Percentiles rank a stretch among this genome's conserved stretches.
Conservation (phyloP, 2,113 vertebrate species). For the Ictidomys tridecemlineatus region DNA sequence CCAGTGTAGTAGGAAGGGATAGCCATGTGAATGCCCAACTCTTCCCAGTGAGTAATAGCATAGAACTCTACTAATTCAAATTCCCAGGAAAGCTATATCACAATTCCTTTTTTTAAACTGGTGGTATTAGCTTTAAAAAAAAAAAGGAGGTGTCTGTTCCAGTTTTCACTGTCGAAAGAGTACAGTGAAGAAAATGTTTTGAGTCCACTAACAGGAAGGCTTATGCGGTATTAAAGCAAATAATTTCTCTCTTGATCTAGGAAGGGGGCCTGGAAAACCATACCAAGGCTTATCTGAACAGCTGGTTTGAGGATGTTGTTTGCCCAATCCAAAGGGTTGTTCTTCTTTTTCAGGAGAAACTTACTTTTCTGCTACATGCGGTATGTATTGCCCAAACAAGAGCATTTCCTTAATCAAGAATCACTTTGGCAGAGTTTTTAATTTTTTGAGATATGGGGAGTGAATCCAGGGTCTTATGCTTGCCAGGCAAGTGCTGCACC, state of each 20-base stretch:
- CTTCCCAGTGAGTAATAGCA: background rate
- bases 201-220: background rate
- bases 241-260: slow-evolving; percentile 82
- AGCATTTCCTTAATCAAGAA: background rate
- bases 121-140: background rate
- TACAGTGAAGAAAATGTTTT: background rate
- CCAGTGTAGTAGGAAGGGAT: background rate
- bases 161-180: background rate
- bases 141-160: background rate
- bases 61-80: background rate
- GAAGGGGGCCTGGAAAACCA: slow-evolving; percentile 88
- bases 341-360: slow-evolving; percentile 94
- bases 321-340: slow-evolving; percentile 95
- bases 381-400: slow-evolving; percentile 88
- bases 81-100: background rate
- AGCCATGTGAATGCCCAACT: background rate
- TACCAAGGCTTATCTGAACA: slow-evolving; percentile 91
- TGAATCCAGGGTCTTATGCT: background rate
- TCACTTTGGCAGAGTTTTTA: background rate
- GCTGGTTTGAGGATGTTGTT: slow-evolving; percentile 96
- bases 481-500: background rate
- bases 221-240: background rate
- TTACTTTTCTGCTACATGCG: slow-evolving; percentile 94
- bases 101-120: slow-evolving; percentile 27
- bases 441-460: background rate